Conservation (phyloP, 1,140 invertebrate species). For the Adoxophyes honmai region DNA sequence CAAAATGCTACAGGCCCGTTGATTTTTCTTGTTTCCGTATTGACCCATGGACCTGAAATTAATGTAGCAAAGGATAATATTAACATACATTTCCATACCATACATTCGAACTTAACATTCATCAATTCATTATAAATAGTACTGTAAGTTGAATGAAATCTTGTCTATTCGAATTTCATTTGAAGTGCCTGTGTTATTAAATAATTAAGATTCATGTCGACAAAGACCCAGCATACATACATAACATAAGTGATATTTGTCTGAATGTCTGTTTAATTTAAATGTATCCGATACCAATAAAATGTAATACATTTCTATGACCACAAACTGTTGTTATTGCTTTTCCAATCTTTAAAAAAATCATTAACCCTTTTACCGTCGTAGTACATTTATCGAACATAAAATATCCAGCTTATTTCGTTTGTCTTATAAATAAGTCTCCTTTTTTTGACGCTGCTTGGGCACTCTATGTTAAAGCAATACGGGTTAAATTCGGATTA, state of each 20-base stretch:
- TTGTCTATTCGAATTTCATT: slow-evolving; percentile 19
- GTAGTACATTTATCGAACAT: no score
- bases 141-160: slow-evolving; percentile 2
- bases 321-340: background rate
- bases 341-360: no score
- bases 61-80: background rate
- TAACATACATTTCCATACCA: background rate
- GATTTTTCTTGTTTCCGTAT: background rate
- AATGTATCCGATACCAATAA: slow-evolving; percentile 43
- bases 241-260: slow-evolving; percentile 33
- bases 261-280: slow-evolving; percentile 38
- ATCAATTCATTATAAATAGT: background rate
- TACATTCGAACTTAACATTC: slow-evolving; percentile 7
- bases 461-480: no score
- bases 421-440: no score
- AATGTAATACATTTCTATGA: slow-evolving; percentile 54
- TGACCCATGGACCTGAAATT: no score
- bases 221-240: slow-evolving; percentile 22
- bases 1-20: background rate
- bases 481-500: no score
- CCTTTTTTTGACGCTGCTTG: no score
- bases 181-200: slow-evolving; percentile 33
- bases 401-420: no score
- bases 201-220: slow-evolving; percentile 24
- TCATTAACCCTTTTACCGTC: no score